Conservation (phyloP, 2,797 vertebrate genomes). For the Acipenser ruthenus region DNA sequence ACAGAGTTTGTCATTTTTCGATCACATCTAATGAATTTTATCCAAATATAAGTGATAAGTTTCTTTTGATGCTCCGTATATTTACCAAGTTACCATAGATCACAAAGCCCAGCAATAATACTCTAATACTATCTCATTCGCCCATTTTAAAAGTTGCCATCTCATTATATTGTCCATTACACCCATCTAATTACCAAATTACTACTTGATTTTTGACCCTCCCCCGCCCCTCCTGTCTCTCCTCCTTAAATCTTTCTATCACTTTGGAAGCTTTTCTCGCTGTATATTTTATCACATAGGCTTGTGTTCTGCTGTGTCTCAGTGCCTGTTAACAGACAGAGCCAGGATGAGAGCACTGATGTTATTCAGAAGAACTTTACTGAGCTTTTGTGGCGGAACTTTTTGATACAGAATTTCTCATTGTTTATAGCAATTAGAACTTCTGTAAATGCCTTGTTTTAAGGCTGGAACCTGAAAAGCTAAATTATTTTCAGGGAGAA, state of each 20-base stretch:
- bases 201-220: background rate
- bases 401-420: slow-evolving; percentile 70
- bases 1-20: too few species aligned
- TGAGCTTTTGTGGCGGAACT: slow-evolving; percentile 55
- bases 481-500: too few species aligned
- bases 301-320: slow-evolving; percentile 64
- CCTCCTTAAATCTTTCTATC: slow-evolving; percentile 62
- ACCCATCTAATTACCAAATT: too few species aligned
- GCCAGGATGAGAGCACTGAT: slow-evolving; percentile 66
- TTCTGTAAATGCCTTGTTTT: slow-evolving; percentile 72
- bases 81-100: too few species aligned
- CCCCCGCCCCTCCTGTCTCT: slow-evolving; percentile 46
- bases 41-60: too few species aligned
- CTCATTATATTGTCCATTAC: too few species aligned
- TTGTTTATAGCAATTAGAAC: slow-evolving; percentile 75
- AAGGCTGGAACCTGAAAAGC: slow-evolving; percentile 47
- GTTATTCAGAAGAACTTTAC: slow-evolving; percentile 55
- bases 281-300: slow-evolving; percentile 83
- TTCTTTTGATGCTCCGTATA: too few species aligned
- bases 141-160: too few species aligned
- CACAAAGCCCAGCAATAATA: too few species aligned
- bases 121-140: too few species aligned
- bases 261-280: slow-evolving; percentile 74
- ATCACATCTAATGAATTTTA: too few species aligned
- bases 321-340: slow-evolving; percentile 67